A percentile compares a stretch with the other conserved stretches of the same genome.
phyloP scores from a whole-genome alignment of 2,888 invertebrate species.

The Glomeris marginata region DNA sequence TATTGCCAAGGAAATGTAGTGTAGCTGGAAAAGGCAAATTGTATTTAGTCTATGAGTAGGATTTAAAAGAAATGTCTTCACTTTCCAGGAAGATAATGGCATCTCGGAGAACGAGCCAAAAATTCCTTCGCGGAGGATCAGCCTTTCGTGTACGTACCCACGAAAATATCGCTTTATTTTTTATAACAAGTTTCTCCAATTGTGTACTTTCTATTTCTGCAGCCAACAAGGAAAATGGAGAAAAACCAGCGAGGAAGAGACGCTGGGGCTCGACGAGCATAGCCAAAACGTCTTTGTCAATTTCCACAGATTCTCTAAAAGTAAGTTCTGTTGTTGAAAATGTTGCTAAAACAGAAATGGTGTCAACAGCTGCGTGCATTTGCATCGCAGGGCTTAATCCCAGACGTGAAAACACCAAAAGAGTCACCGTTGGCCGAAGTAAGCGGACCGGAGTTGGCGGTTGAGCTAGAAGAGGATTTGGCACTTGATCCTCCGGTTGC shows the following conservation, averaged over 20 bases:
- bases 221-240: conserved; percentile 21
- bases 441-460: too few species aligned
- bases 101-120: not conserved
- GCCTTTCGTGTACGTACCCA: conserved; percentile 7
- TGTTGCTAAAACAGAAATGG: not conserved
- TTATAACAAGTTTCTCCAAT: conserved; percentile 17
- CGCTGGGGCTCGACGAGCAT: conserved; percentile 32
- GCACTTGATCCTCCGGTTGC: not conserved
- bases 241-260: conserved; percentile 26
- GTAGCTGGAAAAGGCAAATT: not conserved
- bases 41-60: not conserved
- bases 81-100: not conserved
- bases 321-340: conserved; percentile 22
- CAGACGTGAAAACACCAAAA: conserved; percentile 33
- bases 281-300: conserved; percentile 45
- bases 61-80: not conserved
- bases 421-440: too few species aligned
- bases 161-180: not conserved
- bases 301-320: conserved; percentile 58
- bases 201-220: conserved; percentile 21
- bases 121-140: conserved; percentile 8
- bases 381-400: conserved; percentile 29
- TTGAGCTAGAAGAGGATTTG: not conserved
- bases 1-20: not conserved
- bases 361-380: not conserved